These are phyloP conservation scores for Lasioglossum villosulum DNA, from an alignment of 2,888 invertebrate genomes.

Conservation along the genomic window DNA sequence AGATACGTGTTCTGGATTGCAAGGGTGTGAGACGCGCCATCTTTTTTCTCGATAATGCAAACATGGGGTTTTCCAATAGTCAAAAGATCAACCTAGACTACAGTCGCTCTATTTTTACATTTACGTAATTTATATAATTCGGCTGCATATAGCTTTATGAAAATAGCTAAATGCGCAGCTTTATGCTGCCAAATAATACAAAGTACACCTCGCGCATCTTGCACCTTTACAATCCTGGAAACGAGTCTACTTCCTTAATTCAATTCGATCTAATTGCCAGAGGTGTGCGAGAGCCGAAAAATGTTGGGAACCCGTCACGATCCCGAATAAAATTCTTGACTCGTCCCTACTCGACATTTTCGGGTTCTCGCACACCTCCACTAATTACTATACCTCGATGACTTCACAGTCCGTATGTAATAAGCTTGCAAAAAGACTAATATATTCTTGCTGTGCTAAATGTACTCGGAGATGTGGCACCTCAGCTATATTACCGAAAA, in stretches of 20 bases:
- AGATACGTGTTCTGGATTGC: no score
- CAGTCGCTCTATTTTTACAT: no score
- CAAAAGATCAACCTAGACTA: no score
- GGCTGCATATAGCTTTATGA: no score
- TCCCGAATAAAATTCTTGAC: not conserved
- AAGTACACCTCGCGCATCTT: no score
- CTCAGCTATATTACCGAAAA: conserved; percentile 98
- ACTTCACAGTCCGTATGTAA: conserved; percentile 95
- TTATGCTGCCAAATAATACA: no score
- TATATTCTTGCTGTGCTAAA: conserved; percentile 94
- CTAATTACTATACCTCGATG: conserved; percentile 91
- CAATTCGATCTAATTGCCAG: conserved; percentile 1
- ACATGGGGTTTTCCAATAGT: no score
- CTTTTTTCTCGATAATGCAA: no score
- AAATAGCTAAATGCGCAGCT: no score
- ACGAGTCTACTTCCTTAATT: not conserved
- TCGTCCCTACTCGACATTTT: not conserved
- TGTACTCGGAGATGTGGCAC: conserved; percentile 92
- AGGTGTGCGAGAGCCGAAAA: not conserved
- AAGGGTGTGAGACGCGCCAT: no score
- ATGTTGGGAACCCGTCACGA: not conserved
- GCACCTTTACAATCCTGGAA: no score
- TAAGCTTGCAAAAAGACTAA: conserved; percentile 94
- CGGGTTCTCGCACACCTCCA: not conserved
- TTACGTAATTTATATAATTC: no score